A percentile compares a stretch with the other conserved stretches of the same genome.
Evolutionary conservation across 2,797 vertebrate species (phyloP).

Genomic region (Malacoraja senta): DNA sequence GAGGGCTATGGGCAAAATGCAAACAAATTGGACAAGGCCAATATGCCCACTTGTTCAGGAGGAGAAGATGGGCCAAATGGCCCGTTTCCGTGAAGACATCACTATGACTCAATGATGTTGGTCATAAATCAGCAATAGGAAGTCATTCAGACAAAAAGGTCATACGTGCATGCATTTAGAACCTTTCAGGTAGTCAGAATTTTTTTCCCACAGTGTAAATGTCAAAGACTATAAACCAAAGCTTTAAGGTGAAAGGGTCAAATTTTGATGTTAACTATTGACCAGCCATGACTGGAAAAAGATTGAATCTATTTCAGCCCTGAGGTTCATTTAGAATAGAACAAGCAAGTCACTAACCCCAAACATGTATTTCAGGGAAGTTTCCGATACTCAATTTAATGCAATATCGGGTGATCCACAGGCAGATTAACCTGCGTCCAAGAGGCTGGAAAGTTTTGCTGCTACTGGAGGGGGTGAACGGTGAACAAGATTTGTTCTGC

Average conservation of each 20-base stretch:
- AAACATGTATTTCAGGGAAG: not conserved
- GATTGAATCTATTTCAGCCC: not conserved
- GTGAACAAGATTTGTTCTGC: not conserved
- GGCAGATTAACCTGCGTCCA: not conserved
- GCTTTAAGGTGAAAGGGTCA: too few relatives aligned
- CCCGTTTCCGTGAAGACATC: too few relatives aligned
- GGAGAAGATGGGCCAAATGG: too few relatives aligned
- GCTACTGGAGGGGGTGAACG: not conserved
- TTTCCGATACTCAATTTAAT: not conserved
- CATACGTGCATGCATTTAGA: not conserved
- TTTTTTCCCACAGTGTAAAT: too few relatives aligned
- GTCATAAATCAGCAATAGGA: slow-evolving; percentile 18
- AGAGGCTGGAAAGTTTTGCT: not conserved
- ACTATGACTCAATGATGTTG: not conserved
- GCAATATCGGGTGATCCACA: not conserved
- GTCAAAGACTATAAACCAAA: too few relatives aligned
- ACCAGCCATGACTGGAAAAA: not conserved
- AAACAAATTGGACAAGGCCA: too few relatives aligned
- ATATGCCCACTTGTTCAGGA: too few relatives aligned
- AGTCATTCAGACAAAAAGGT: not conserved
- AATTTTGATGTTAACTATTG: too few relatives aligned
- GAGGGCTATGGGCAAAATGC: too few relatives aligned
- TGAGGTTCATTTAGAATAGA: not conserved
- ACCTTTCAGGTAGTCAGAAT: too few relatives aligned
- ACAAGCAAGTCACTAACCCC: not conserved